These are phyloP conservation scores for Lydus trimaculatus DNA, from an alignment of 2,888 invertebrate genomes.

Conservation along the genomic window DNA sequence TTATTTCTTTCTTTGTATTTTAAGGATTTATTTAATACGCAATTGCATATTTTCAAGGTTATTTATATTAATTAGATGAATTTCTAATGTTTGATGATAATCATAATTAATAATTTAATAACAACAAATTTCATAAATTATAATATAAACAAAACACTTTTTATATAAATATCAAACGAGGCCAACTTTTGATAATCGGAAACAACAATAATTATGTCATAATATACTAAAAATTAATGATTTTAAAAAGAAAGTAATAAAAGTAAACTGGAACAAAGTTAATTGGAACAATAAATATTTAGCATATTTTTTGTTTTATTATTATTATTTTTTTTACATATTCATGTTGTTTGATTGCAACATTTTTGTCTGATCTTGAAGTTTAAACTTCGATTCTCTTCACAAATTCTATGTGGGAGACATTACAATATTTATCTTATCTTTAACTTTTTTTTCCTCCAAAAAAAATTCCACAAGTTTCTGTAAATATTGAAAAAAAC, in stretches of 20 bases:
- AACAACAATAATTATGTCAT: background rate
- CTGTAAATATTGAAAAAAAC: no score
- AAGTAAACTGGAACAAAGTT: background rate
- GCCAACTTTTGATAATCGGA: background rate
- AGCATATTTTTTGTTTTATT: background rate
- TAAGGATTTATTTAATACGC: background rate
- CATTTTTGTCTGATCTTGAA: no score
- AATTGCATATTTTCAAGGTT: background rate
- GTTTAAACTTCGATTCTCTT: no score
- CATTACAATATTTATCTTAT: background rate
- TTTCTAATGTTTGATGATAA: background rate
- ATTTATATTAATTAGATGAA: background rate
- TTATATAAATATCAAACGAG: background rate
- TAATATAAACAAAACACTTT: background rate
- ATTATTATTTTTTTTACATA: background rate
- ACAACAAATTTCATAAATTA: no score
- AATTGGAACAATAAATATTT: background rate
- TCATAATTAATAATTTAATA: background rate
- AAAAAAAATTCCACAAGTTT: no score
- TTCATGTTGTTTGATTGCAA: background rate
- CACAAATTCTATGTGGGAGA: background rate
- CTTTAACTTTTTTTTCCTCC: background rate
- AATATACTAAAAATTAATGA: background rate
- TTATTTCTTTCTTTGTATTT: background rate
- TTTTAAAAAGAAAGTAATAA: background rate